phyloP scores from a whole-genome alignment of 2,888 invertebrate genomes.

The Zygothrica quintamaculata region DNA sequence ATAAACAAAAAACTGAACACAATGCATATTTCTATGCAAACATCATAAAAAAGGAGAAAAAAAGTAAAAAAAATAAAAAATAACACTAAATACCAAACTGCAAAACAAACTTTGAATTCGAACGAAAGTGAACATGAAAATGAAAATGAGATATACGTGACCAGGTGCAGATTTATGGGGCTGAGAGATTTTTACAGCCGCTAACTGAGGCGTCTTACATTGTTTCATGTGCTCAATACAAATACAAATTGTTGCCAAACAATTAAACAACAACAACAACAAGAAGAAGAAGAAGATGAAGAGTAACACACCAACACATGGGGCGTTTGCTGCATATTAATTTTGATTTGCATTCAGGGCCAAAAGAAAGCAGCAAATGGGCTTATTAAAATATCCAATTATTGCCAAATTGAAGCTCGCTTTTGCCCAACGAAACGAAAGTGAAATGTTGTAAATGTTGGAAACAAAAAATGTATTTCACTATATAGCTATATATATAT shows the following conservation, averaged over 20 bases:
- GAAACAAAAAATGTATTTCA: conserved; percentile 23
- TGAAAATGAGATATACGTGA: conserved; percentile 64
- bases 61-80: conserved; percentile 26
- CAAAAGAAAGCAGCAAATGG: conserved; percentile 69
- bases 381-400: conserved; percentile 73
- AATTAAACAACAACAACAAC: conserved; percentile 41
- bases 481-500: no score
- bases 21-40: conserved; percentile 41
- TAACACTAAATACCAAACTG: conserved; percentile 9
- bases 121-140: conserved; percentile 68
- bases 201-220: conserved; percentile 40
- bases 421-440: conserved; percentile 61
- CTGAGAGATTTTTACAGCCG: conserved; percentile 35
- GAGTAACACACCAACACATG: not conserved
- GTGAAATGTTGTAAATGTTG: no score
- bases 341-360: conserved; percentile 75
- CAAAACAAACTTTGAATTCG: conserved; percentile 41
- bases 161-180: conserved; percentile 57
- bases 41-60: not conserved
- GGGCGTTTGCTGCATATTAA: conserved; percentile 72
- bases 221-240: conserved; percentile 43
- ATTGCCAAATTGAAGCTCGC: conserved; percentile 73
- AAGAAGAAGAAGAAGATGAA: conserved; percentile 1
- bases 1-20: no score
- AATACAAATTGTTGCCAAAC: conserved; percentile 44